Evolutionary conservation across 64 coral and sea anemone genomes (phyloP).

Genomic region (Hydrozoanthus tunicans): DNA sequence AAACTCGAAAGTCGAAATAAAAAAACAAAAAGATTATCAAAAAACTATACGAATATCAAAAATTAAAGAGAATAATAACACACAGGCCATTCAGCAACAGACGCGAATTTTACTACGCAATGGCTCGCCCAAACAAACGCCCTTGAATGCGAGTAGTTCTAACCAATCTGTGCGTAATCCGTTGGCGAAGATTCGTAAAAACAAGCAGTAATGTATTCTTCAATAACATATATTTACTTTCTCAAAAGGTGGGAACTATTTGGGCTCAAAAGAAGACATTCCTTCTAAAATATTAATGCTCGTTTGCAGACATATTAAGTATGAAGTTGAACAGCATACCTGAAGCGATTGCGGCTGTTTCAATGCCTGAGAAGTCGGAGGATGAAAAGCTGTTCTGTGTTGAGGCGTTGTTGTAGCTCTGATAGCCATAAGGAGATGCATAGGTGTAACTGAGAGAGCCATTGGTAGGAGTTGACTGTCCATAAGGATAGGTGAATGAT

Average conservation of each 20-base stretch:
- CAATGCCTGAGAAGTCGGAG: constrained; percentile 58
- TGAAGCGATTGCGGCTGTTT: constrained; percentile 54
- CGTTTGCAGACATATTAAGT: constrained; percentile 51
- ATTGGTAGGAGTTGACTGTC: constrained; percentile 77
- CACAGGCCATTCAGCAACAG: constrained; percentile 55
- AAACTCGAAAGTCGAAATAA: constrained; percentile 3
- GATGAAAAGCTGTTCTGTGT: constrained; percentile 64
- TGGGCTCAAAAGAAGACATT: constrained; percentile 30
- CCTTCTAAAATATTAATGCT: constrained; percentile 57
- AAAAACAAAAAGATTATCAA: constrained; percentile 6
- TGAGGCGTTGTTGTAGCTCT: constrained; percentile 65
- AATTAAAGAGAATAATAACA: constrained; percentile 38
- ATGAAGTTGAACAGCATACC: constrained; percentile 62
- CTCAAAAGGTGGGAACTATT: constrained; percentile 36
- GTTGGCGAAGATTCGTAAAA: constrained; percentile 3
- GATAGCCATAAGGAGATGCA: constrained; percentile 83
- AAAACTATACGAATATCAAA: constrained; percentile 54
- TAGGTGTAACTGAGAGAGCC: constrained; percentile 81
- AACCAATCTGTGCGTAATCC: not conserved
- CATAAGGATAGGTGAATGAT: constrained; percentile 79
- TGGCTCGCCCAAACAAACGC: constrained; percentile 54
- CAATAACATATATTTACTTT: constrained; percentile 9
- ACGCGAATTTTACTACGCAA: constrained; percentile 58
- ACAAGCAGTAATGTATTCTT: constrained; percentile 15
- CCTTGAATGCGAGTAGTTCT: constrained; percentile 4